Evolutionary conservation across 2,113 vertebrate genomes (phyloP).

Genomic region (Baryphthengus martii): DNA sequence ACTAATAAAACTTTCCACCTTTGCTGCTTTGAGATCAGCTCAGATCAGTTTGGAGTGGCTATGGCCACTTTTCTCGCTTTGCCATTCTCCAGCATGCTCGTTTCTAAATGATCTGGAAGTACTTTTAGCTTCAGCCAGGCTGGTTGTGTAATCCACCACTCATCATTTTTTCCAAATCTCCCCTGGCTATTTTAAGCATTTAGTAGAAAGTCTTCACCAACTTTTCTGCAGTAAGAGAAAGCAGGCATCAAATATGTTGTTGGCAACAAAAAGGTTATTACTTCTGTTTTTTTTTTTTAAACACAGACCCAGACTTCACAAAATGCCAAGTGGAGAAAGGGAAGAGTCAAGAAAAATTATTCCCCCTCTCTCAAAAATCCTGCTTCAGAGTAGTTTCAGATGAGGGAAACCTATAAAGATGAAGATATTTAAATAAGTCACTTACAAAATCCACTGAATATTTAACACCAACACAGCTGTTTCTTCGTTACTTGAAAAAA

Average conservation of each 20-base stretch:
- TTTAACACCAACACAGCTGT: conserved; percentile 49
- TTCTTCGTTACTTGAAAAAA: conserved; percentile 5
- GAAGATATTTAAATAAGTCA: not conserved
- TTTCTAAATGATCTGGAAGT: not conserved
- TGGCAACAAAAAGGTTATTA: not conserved
- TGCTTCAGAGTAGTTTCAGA: not conserved
- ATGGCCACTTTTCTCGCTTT: not conserved
- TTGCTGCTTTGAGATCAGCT: not conserved
- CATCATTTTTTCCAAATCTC: conserved; percentile 7
- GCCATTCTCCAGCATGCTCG: fast-evolving
- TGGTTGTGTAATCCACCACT: not conserved
- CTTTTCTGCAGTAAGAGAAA: not conserved
- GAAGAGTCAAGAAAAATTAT: not conserved
- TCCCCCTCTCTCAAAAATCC: not conserved
- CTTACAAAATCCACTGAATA: conserved; percentile 10
- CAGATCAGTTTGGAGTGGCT: fast-evolving
- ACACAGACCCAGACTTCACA: not conserved
- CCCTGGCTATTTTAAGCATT: conserved; percentile 19
- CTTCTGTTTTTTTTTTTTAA: not conserved
- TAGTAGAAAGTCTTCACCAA: not conserved
- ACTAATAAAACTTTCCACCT: not conserved
- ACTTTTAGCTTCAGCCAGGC: not conserved
- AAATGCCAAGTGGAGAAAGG: not conserved
- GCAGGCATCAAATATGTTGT: not conserved
- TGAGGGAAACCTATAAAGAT: not conserved